These are phyloP conservation scores for Pagrus major DNA, from an alignment of 2,113 vertebrate species.

Conservation along the genomic window DNA sequence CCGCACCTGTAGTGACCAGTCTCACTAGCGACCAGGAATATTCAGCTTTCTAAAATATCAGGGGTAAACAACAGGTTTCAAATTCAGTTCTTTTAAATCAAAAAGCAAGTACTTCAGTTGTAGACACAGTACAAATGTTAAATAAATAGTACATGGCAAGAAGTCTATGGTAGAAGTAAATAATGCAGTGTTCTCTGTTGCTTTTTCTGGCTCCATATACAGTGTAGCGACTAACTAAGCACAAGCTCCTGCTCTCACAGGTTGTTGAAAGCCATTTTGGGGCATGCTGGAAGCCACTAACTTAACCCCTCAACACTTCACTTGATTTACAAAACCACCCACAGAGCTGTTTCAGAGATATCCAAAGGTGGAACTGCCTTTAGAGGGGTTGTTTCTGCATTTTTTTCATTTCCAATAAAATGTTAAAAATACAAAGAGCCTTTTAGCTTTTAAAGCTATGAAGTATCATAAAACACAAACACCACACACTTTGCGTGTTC, in stretches of 20 bases:
- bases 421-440: background rate
- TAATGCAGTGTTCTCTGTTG: background rate
- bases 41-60: background rate
- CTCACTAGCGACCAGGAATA: too few relatives aligned
- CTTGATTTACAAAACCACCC: slow-evolving; percentile 2
- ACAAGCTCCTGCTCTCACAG: background rate
- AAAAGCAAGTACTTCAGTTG: background rate
- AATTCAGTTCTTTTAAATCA: background rate
- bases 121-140: background rate
- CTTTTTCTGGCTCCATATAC: background rate
- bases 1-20: too few relatives aligned
- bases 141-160: background rate
- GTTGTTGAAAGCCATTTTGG: slow-evolving; percentile 32
- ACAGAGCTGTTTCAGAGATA: background rate
- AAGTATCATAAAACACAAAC: slow-evolving; percentile 1
- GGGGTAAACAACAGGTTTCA: background rate
- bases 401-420: background rate
- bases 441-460: background rate
- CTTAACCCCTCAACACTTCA: background rate
- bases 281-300: background rate
- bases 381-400: background rate
- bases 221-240: background rate
- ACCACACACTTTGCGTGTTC: background rate
- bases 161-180: background rate
- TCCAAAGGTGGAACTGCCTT: background rate